Percentiles rank a stretch among this genome's conserved stretches.
These are phyloP conservation scores for Pristionchus fissidentatus DNA, from an alignment of 2,888 invertebrate species.

Conservation along the genomic window DNA sequence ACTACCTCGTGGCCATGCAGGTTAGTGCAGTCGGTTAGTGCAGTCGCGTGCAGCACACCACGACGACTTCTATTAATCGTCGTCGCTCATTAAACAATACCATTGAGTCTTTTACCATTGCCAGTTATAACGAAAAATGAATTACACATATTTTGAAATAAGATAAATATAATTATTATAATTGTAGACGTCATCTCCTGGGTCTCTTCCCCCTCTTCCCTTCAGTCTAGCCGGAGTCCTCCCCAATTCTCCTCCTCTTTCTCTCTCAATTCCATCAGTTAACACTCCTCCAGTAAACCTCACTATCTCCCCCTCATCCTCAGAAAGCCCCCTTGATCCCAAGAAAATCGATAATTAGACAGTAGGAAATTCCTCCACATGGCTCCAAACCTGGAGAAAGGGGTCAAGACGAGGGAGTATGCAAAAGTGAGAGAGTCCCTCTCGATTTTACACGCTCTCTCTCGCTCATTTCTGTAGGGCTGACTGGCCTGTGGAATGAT, in stretches of 20 bases:
- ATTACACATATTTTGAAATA: background rate
- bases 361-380: no score
- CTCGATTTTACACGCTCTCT: no score
- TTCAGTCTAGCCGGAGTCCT: background rate
- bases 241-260: constrained; percentile 38
- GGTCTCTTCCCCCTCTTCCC: background rate
- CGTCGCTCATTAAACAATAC: no score
- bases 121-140: background rate
- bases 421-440: no score
- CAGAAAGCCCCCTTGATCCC: background rate
- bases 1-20: constrained; percentile 55
- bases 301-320: background rate
- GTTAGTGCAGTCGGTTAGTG: background rate
- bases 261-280: constrained; percentile 19
- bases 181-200: constrained; percentile 17
- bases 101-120: background rate
- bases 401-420: no score
- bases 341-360: no score
- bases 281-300: background rate
- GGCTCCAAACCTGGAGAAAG: no score
- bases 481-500: no score
- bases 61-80: background rate
- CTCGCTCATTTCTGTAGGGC: no score
- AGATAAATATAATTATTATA: background rate
- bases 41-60: background rate